These are phyloP conservation scores for Agrotis ipsilon DNA, from an alignment of 2,888 invertebrate genomes.

Conservation along the genomic window DNA sequence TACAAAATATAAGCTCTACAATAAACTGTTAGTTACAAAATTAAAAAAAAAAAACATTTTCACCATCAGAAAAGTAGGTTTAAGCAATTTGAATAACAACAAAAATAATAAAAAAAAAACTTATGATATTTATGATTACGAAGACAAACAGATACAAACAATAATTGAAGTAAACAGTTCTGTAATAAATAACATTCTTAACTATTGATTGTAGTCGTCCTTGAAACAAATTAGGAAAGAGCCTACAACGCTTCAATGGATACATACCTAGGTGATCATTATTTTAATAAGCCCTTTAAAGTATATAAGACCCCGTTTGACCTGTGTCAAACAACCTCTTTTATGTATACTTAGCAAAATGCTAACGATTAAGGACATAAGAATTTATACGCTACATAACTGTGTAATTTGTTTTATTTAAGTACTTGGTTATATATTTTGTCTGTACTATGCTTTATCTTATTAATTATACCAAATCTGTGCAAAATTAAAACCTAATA, in stretches of 20 bases:
- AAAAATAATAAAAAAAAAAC: too few species aligned
- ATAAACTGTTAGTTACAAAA: too few species aligned
- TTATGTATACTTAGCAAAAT: conserved; percentile 14
- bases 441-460: too few species aligned
- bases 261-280: conserved; percentile 13
- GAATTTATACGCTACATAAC: background rate
- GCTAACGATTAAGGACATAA: conserved; percentile 7
- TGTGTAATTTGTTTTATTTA: background rate
- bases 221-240: conserved; percentile 26
- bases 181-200: conserved; percentile 2
- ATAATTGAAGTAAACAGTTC: background rate
- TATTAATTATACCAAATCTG: too few species aligned
- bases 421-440: background rate
- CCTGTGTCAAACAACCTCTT: background rate
- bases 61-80: too few species aligned
- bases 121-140: background rate
- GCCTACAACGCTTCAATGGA: background rate
- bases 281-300: conserved; percentile 21
- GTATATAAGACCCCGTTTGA: background rate
- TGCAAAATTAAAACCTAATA: too few species aligned
- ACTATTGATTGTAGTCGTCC: conserved; percentile 16
- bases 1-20: too few species aligned
- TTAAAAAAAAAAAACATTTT: too few species aligned
- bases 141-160: background rate
- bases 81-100: too few species aligned